Evolutionary conservation across 64 coral and sea anemone species (phyloP), one percentile per base, ranked within the genome.

Genomic region (Stichodactyla helianthus): DNA sequence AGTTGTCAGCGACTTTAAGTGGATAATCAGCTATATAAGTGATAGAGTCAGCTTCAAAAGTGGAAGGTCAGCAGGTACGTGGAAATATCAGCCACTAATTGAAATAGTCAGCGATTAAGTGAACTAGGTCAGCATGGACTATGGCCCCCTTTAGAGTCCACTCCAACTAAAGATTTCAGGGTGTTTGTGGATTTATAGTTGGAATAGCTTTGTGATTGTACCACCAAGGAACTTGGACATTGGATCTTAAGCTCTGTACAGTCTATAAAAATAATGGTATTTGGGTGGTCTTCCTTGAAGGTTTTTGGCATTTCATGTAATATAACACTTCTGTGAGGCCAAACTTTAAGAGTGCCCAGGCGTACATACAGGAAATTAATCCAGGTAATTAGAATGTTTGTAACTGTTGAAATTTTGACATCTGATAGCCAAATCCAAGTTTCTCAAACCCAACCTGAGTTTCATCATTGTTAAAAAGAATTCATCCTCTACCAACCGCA

Each of bases 391-490:
- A 89, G 67, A 61, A 52, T 89, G 28, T 86, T 82, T 23, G 71
- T 78, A 35, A 93, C 65, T 85, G 87, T 93, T 54, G 65, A 53
- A 23, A 93, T 50, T n/a, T 60, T 54, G 76, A 93, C n/a, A 93
- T 71, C 88, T 50, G 19, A 93, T 89, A 50, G 84, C 79, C n/a
- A 93, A 83, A 60, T 89, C 92, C 31, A 93, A 79, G 55, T 89
- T 89, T 18, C 84, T 93, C 22, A 93, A 83, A 18, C 88, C 92
- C 79, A 94, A 51, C 68, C 64, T 61, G 57, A 94, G 84, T 87
- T 94, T 94, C 88, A 94, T 90, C 63, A 94, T 64, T 22, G 90
- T 65, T 61, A 94, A 57, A 16, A 94, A 80, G 74, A 90, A 94
- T 54, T 94, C 88, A 59, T 94, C 92, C 52, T 93, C 87, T 16